Base-by-base conservation (phyloP, 2,888 invertebrate genomes). In the Hemithea aestivaria region DNA sequence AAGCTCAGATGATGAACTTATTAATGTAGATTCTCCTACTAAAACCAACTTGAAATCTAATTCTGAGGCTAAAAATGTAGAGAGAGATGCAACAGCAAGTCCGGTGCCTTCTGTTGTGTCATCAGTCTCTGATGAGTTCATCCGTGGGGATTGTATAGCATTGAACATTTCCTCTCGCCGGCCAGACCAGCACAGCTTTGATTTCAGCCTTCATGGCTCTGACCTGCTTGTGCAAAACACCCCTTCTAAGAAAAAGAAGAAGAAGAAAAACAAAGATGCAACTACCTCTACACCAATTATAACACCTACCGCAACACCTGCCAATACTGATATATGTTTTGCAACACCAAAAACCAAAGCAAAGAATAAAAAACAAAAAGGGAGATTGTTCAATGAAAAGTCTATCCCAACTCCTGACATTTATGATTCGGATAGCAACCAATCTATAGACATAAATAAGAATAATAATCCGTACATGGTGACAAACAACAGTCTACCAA, bases 391-490 rank as follows among this genome's bases (percentile, higher is more conserved):
- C 65, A 66, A 62, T 49, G 79, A 61, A 58, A 88, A 64, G 69
- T 71, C 62, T 53, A 48, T 88, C 16, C 77, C 80, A 2, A 77
- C 60, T 54, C 60, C 85, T 4, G 90, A 90, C 69, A 78, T 90
- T 4, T 90, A 90, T 58, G 88, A 88, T 58, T 90, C 90, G 26
- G 90, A 90, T 53, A 90, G 90, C 51, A 83, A 84, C 48, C 80
- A 82, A 29, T 82, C 78, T 16, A 53, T 54, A 38, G 73, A 74
- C 2, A 44, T 53, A 20, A 73, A 63, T 29, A 79, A 72, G 48
- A 65, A 53, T 22, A 55, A 55, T 28, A 62, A 56, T 25, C 55
- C 65, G 6, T 89, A 57, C 66, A 66, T 46, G 63, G 88, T 67
- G 44, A 76, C 63, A 48, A 83, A 66, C 58, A 88, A 62, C 65